A percentile compares a stretch with the other conserved stretches of the same genome.
These are phyloP conservation scores for Aegypius monachus DNA, from an alignment of 2,113 vertebrate genomes.

Conservation along the genomic window DNA sequence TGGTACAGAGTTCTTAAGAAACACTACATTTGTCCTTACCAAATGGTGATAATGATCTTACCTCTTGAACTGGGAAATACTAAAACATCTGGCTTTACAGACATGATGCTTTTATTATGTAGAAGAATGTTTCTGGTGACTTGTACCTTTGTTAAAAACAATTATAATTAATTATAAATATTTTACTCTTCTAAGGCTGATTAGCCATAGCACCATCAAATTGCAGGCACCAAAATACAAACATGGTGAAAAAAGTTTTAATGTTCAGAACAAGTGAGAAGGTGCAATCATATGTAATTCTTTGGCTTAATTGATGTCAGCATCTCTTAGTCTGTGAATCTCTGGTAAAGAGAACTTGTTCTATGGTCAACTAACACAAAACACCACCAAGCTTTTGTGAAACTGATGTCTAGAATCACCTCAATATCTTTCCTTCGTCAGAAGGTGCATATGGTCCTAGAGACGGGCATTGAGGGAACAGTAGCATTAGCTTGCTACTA, in stretches of 20 bases:
- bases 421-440: not conserved
- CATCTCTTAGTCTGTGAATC: not conserved
- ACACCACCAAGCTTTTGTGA: not conserved
- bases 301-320: not conserved
- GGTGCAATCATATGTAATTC: accelerated
- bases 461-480: not conserved
- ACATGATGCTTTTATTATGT: not conserved
- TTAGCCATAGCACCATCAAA: not conserved
- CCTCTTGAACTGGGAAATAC: not conserved
- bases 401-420: not conserved
- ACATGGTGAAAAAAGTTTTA: not conserved
- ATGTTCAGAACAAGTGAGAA: not conserved
- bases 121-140: not conserved
- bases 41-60: not conserved
- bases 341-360: not conserved
- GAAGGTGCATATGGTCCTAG: not conserved
- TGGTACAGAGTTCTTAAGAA: not conserved
- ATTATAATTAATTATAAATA: not conserved
- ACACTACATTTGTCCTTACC: not conserved
- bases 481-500: not conserved
- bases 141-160: not conserved
- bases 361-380: not conserved
- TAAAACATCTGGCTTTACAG: not conserved
- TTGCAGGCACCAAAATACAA: not conserved
- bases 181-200: not conserved